These are phyloP conservation scores for Pantherophis alleghaniensis DNA, from an alignment of 2,797 vertebrate genomes.

Conservation along the genomic window DNA sequence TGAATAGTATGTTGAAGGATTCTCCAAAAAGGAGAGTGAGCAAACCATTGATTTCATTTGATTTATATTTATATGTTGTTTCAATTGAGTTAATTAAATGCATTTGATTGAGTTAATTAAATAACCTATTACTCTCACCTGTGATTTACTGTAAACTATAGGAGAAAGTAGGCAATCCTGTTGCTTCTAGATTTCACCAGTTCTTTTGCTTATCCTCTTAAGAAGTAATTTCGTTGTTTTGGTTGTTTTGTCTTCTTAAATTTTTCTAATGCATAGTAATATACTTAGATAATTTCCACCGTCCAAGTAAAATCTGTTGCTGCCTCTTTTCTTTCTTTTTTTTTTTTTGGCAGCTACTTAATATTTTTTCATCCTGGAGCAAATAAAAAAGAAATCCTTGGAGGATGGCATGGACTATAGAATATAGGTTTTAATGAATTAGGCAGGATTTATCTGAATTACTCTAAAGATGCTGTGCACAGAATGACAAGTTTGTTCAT, in stretches of 20 bases:
- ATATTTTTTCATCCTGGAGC: constrained; percentile 36
- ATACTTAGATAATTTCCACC: constrained; percentile 42
- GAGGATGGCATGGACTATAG: constrained; percentile 51
- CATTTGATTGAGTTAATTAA: neutral
- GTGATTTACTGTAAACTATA: neutral
- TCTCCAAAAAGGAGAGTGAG: neutral
- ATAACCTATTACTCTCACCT: constrained; percentile 30
- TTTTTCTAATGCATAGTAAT: constrained; percentile 55
- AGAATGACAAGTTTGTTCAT: constrained; percentile 35
- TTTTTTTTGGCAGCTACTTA: constrained; percentile 25
- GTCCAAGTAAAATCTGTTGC: constrained; percentile 44
- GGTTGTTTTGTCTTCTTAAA: constrained; percentile 52
- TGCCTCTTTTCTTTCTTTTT: constrained; percentile 7
- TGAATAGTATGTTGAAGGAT: neutral
- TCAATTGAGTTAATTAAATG: neutral
- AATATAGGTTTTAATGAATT: constrained; percentile 54
- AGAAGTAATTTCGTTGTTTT: constrained; percentile 48
- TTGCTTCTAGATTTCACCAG: constrained; percentile 52
- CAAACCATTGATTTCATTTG: neutral
- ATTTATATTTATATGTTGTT: neutral
- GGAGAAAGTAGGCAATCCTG: constrained; percentile 33
- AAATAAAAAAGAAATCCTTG: constrained; percentile 49
- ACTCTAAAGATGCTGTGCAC: constrained; percentile 42
- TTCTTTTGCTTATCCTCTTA: constrained; percentile 30
- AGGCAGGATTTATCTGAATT: constrained; percentile 10